Evolutionary conservation across 2,797 vertebrate species (phyloP), one percentile per base, ranked within the genome.

Genomic region (Thunnus albacares): DNA sequence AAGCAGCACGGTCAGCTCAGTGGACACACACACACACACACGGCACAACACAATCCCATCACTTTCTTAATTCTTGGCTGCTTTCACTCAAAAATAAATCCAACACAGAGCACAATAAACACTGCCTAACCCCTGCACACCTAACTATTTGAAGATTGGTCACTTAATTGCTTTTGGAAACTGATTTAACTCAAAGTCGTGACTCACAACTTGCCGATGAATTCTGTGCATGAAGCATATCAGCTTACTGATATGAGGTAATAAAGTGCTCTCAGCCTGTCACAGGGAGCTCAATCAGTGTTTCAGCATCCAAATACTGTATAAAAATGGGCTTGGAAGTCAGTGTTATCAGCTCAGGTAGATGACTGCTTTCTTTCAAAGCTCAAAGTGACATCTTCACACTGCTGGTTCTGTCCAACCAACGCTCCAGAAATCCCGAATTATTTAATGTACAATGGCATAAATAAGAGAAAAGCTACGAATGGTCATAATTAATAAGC

Each of bases 161-260:
- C 35, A 68, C 38, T 64, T 55, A 83, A 80, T 63, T 69, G 70
- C n/a, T 61, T 85, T 81, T 65, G 70, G 51, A 79, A 70, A 67
- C 2, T 17, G 55, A 83, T 84, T 68, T 58, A 83, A 82, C 14
- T 41, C 8, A 66, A 73, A 53, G 30, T 58, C 68, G 26, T 5
- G 7, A 18, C 55, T 67, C 13, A 49, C 28, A 63, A 68, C 41
- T 53, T 66, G 59, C n/a, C 52, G 43, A 47, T 75, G 33, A 71
- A 74, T 68, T 77, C 6, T 68, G 30, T n/a, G 18, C 62, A 57
- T 35, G 70, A 69, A 75, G 28, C 66, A 62, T 33, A 63, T 77
- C 65, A 47, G 77, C 66, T 63, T 14, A 18, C 55, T 69, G 20
- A 67, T 61, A 59, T 5, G 52, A 65, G 47, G n/a, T 47, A 65